A percentile compares a stretch with the other conserved stretches of the same genome.
Conservation (phyloP, 1,140 invertebrate species). For the Drosophila lacteicornis region DNA sequence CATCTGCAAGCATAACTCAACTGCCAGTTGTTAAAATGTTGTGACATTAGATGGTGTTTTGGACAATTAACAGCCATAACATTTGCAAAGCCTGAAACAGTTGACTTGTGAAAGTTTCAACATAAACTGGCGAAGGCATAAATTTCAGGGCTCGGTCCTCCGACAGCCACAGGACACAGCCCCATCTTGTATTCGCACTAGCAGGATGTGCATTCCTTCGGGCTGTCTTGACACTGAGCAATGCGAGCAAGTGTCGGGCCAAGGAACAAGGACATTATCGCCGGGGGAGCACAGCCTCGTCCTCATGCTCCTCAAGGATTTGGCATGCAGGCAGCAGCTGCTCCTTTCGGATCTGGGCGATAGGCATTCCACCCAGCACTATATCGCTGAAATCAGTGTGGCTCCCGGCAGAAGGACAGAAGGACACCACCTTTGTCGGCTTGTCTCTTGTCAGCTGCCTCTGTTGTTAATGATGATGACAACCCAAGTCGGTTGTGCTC, state of each 20-base stretch:
- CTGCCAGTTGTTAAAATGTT: constrained; percentile 31
- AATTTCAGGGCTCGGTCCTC: constrained; percentile 20
- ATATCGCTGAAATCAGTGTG: constrained; percentile 38
- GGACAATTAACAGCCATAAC: constrained; percentile 36
- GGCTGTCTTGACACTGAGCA: constrained; percentile 35
- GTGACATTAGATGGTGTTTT: constrained; percentile 24
- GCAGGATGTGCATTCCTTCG: constrained; percentile 35
- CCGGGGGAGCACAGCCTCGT: constrained; percentile 10
- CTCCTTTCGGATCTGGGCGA: constrained; percentile 19
- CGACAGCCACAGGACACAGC: constrained; percentile 24
- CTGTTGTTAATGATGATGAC: constrained; percentile 48
- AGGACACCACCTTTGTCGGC: constrained; percentile 28
- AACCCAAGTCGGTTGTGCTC: constrained; percentile 43
- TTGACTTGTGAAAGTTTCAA: constrained; percentile 14
- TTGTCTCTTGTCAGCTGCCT: constrained; percentile 14
- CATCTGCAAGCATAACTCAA: constrained; percentile 15
- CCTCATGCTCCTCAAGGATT: constrained; percentile 2
- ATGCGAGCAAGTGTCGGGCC: constrained; percentile 39
- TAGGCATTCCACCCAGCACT: constrained; percentile 31
- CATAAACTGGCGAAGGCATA: constrained; percentile 18
- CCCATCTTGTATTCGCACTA: constrained; percentile 10
- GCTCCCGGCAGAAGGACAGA: constrained; percentile 1
- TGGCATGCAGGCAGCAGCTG: constrained; percentile 19
- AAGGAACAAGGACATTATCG: constrained; percentile 38
- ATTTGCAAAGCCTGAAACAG: constrained; percentile 11